Conservation (phyloP, 1,140 invertebrate species). For the Pygmarrhopalites habei region DNA sequence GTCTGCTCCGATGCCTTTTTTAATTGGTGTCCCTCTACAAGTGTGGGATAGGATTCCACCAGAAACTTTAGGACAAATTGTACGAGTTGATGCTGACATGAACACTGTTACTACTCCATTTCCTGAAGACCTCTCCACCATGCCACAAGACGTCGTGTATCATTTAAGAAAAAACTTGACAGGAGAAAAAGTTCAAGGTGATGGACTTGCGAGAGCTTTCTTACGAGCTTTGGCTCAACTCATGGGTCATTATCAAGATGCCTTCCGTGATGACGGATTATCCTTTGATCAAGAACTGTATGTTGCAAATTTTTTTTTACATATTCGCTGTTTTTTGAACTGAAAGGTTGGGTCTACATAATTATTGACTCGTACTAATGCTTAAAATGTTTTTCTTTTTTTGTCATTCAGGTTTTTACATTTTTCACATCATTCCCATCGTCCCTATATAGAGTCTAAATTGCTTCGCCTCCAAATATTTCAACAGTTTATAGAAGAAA, state of each 20-base stretch:
- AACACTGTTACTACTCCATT: slow-evolving; percentile 78
- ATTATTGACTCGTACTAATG: too few species aligned
- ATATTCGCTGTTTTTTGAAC: too few species aligned
- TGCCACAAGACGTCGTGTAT: slow-evolving; percentile 54
- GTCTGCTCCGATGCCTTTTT: slow-evolving; percentile 86
- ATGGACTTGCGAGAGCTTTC: slow-evolving; percentile 84
- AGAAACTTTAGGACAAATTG: slow-evolving; percentile 77
- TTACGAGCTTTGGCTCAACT: slow-evolving; percentile 78
- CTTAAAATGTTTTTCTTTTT: too few species aligned
- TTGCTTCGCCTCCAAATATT: slow-evolving; percentile 92
- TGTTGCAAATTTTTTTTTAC: too few species aligned
- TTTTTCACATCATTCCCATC: slow-evolving; percentile 23
- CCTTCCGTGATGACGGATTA: slow-evolving; percentile 51
- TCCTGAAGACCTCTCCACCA: slow-evolving; percentile 67
- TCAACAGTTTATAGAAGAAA: slow-evolving; percentile 90
- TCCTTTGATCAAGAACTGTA: slow-evolving; percentile 33
- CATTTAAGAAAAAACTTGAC: slow-evolving; percentile 52
- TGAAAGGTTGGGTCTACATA: too few species aligned
- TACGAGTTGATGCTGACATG: slow-evolving; percentile 81
- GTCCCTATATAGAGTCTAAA: slow-evolving; percentile 47
- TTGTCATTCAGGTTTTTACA: slow-evolving; percentile 1
- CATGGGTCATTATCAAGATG: slow-evolving; percentile 89
- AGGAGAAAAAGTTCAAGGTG: slow-evolving; percentile 56
- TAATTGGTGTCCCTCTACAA: slow-evolving; percentile 80
- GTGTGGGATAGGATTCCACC: slow-evolving; percentile 65